These are phyloP conservation scores for Icerya purchasi DNA, from an alignment of 2,888 invertebrate species.

Conservation along the genomic window DNA sequence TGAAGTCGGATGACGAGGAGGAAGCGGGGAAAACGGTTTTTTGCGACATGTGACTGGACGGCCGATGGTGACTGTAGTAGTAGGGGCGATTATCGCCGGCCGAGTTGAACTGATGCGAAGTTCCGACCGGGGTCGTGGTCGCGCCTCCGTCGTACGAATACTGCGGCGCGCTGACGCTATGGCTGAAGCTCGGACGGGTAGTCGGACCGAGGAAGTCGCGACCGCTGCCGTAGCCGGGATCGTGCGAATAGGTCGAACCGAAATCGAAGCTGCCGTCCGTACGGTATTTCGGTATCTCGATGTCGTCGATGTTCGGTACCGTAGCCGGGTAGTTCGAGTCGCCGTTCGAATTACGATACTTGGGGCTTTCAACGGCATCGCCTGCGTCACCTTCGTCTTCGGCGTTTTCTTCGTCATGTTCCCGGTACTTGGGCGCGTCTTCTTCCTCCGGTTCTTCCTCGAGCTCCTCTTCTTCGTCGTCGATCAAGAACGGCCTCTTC, in stretches of 20 bases:
- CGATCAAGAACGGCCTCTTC: neutral
- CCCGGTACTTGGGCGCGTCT: neutral
- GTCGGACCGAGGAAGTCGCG: neutral
- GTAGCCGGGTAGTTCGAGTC: neutral
- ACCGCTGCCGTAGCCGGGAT: neutral
- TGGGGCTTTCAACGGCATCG: neutral
- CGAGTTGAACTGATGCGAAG: constrained; percentile 11
- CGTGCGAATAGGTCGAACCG: neutral
- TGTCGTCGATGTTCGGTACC: no score
- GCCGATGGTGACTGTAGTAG: constrained; percentile 7
- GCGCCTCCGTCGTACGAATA: neutral
- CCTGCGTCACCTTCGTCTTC: neutral
- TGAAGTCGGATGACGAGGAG: neutral
- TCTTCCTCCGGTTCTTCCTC: neutral
- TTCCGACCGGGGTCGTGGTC: neutral
- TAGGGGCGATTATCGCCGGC: constrained; percentile 7
- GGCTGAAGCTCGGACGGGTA: neutral
- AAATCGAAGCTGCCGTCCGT: neutral
- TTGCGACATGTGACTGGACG: neutral
- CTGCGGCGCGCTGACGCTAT: neutral
- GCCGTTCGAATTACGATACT: neutral
- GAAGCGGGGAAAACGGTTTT: neutral
- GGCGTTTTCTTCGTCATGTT: neutral
- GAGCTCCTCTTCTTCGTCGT: constrained; percentile 1
- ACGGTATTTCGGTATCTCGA: no score